Evolutionary conservation across 2,888 invertebrate genomes (phyloP).

Genomic region (Orgyia antiqua): DNA sequence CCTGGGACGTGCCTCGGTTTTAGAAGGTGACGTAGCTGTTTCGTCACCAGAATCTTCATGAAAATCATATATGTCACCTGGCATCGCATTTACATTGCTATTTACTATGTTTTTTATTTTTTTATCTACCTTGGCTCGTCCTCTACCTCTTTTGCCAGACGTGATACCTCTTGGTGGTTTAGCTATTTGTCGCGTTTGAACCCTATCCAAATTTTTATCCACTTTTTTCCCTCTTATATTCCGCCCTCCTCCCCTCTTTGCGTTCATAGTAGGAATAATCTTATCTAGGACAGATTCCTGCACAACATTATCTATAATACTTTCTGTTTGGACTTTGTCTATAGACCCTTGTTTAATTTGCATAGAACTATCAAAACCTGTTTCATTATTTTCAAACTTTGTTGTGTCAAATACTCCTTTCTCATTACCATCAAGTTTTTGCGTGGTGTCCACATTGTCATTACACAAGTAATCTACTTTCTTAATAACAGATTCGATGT

Average conservation of each 20-base stretch:
- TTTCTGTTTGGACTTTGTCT: conserved; percentile 21
- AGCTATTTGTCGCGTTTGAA: conserved; percentile 67
- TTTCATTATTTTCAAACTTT: conserved; percentile 16
- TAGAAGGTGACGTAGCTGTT: conserved; percentile 58
- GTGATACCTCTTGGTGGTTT: conserved; percentile 54
- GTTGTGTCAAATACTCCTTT: conserved; percentile 14
- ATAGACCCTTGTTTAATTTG: conserved; percentile 14
- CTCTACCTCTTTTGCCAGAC: conserved; percentile 66
- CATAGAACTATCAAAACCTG: conserved; percentile 10
- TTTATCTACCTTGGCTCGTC: conserved; percentile 73
- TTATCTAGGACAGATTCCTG: conserved; percentile 36
- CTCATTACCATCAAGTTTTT: conserved; percentile 23
- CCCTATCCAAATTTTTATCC: conserved; percentile 55
- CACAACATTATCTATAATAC: conserved; percentile 16
- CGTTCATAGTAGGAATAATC: conserved; percentile 16
- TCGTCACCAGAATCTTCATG: conserved; percentile 93
- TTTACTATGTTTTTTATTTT: conserved; percentile 65
- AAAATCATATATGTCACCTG: conserved; percentile 93
- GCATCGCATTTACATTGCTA: conserved; percentile 76
- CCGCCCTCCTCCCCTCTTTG: conserved; percentile 67
- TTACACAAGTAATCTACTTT: conserved; percentile 84
- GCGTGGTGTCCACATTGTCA: conserved; percentile 44
- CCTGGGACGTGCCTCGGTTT: conserved; percentile 81
- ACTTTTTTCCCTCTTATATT: conserved; percentile 59
- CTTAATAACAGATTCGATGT: conserved; percentile 89